Base-by-base conservation (phyloP, 2,113 vertebrate genomes). In the Neolamprologus tretocephalus region DNA sequence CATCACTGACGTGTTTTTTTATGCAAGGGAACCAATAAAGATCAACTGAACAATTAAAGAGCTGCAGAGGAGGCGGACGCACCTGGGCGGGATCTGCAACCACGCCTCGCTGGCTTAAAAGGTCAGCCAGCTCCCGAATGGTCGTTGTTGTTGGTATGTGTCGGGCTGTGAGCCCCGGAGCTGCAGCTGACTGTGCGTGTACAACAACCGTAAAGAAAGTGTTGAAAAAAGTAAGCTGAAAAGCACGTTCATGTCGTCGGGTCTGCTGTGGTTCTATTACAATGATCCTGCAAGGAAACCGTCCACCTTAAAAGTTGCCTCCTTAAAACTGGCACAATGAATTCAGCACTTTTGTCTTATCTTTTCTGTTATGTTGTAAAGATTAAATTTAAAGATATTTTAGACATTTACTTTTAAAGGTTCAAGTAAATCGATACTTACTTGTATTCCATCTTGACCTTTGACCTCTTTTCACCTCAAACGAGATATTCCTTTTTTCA, bases 391-490 rank as follows among this genome's bases (percentile, higher is more conserved):
- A 53, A 53, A 53, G 51, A 0, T 21, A 0, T 53, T 53, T 53
- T 53, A 0, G 51, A 21, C 5, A 53, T 21, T 53, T 53, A 53
- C 19, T 53, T 53, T 33, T 33, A 61, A 61, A 61, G 9, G 26
- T 61, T 61, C 0, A 0, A 0, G 9, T 66, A 66, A 12, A 66
- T 35, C 7, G 0, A n/a, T 33, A 4, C 16, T 31, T 31, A 9
- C 14, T 58, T 31, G 23, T 31, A 58, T 33, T 61, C 14, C 14
- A 31, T 17, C 57, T 61, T 33, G 58, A 63, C 28, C 58, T 63
- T 63, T 33, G 28, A 33, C 16, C 58, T 33, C 58, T 63, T 19
- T 31, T 63, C 16, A 19, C 28, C 28, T 63, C 8, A 33, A 63
- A 66, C 3, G 6, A 66, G 12, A 23, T 23, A 40, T 42, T 21